phyloP scores from a whole-genome alignment of 2,797 vertebrate genomes.

The Balearica regulorum region DNA sequence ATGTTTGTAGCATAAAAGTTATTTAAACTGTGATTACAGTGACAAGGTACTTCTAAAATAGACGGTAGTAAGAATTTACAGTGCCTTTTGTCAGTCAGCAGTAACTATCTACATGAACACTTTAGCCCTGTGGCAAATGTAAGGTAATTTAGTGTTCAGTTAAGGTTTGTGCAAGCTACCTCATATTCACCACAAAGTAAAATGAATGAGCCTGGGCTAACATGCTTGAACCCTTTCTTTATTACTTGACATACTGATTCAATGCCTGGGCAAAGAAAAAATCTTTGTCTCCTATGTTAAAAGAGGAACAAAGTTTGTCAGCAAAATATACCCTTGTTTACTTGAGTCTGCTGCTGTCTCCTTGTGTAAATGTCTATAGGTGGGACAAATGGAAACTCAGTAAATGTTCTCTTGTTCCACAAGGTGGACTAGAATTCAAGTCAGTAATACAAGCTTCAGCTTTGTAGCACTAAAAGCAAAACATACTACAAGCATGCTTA shows the following conservation, averaged over 20 bases:
- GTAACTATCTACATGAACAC: not conserved
- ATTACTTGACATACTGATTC: not conserved
- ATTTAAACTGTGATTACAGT: not conserved
- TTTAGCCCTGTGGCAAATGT: not conserved
- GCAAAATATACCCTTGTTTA: not conserved
- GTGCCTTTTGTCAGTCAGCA: not conserved
- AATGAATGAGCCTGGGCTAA: not conserved
- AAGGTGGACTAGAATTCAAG: conserved; percentile 31
- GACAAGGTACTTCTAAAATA: not conserved
- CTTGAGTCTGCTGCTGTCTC: not conserved
- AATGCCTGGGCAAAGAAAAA: not conserved
- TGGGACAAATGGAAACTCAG: not conserved
- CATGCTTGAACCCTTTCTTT: not conserved
- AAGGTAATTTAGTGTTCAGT: not conserved
- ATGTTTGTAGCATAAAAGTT: not conserved
- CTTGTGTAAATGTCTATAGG: not conserved
- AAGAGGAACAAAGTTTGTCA: not conserved
- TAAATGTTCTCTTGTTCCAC: not conserved
- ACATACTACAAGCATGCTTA: not conserved
- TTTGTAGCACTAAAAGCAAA: not conserved
- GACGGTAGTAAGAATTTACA: not conserved
- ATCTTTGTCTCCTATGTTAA: not conserved
- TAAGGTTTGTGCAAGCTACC: not conserved
- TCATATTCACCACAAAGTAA: not conserved
- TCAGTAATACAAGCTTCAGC: not conserved